Conservation (phyloP, 2,888 invertebrate species). For the Tortrix viridana region DNA sequence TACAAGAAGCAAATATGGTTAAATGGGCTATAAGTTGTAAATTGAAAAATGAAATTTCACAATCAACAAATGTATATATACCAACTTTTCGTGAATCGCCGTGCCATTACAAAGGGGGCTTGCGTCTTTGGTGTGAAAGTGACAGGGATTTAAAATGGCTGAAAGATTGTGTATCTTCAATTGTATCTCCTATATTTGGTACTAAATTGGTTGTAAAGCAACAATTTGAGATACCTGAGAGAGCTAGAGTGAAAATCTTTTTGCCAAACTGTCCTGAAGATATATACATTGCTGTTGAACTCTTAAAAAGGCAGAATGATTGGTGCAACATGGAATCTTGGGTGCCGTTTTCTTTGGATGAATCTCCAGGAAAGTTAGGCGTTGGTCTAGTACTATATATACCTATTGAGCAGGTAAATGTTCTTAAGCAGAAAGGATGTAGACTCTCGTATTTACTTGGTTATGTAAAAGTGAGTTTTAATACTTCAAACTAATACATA, state of each 20-base stretch:
- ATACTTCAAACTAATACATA: background rate
- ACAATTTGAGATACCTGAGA: conserved; percentile 6
- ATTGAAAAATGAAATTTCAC: conserved; percentile 8
- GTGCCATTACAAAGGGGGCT: conserved; percentile 17
- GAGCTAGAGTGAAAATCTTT: conserved; percentile 10
- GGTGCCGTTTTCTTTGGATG: conserved; percentile 14
- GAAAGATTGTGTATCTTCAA: conserved; percentile 5
- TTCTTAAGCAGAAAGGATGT: conserved; percentile 10
- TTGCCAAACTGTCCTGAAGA: background rate
- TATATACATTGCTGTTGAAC: background rate
- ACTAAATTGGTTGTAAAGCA: conserved; percentile 9
- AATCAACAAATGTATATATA: conserved; percentile 10
- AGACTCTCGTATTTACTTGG: conserved; percentile 22
- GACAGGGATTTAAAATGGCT: conserved; percentile 32
- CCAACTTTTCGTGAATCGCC: conserved; percentile 23
- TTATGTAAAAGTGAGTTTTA: conserved; percentile 7
- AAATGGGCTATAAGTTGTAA: conserved; percentile 14
- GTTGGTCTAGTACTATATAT: conserved; percentile 20
- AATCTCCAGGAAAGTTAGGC: background rate
- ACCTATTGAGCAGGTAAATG: conserved; percentile 16
- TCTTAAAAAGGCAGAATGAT: conserved; percentile 20
- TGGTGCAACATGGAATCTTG: conserved; percentile 27
- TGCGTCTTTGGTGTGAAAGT: conserved; percentile 27
- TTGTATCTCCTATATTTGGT: conserved; percentile 13
- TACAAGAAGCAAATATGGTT: conserved; percentile 19